Base-by-base conservation (phyloP, 2,797 vertebrate genomes). In the Kryptopterus vitreolus region DNA sequence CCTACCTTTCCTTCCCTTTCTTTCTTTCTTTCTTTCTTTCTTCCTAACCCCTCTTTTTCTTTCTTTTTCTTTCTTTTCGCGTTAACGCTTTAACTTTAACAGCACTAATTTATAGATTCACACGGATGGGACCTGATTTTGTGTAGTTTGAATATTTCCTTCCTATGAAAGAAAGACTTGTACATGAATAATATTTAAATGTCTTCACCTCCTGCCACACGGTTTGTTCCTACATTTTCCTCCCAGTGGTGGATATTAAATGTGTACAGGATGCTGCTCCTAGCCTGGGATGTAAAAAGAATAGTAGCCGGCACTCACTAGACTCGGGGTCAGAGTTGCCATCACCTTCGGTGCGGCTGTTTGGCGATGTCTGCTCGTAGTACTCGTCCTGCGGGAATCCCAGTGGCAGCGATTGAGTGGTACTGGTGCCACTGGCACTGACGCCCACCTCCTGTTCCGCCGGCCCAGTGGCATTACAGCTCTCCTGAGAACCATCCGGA, bases 251-350 rank as follows among this genome's bases (percentile, higher is more conserved):
- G 20, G 35, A 57, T 18, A 73, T 10, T n/a, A 22, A 24, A 55
- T 18, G 12, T 18, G 12, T 22, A 46, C 22, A 29, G n/a, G 26
- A 26, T 22, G 16, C 9, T 29, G 4, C 35, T 38, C 55, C 35
- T 24, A 29, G 26, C 31, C 52, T 43, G 29, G 80, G 61, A 29
- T 70, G 68, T 15, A 68, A 69, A n/a, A 81, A 58, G 15, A 33
- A 65, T 31, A 20, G 24, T 20, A 50, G 76, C 74, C 46, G 52
- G 79, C 33, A 97, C 98, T 97, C 93, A 99, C 98, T 96, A 86
- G 96, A 98, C 92, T 99, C 98, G 0, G 97, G 98, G 91, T 99
- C 98, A 3, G 98, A 99, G 92, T 99, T 99, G 73, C 98, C 97
- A 0, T 99, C 98, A 80, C 96, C 98, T 89, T 99, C 98, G 0